Evolutionary conservation across 2,113 vertebrate species (phyloP).

Genomic region (Dicaeum eximium): DNA sequence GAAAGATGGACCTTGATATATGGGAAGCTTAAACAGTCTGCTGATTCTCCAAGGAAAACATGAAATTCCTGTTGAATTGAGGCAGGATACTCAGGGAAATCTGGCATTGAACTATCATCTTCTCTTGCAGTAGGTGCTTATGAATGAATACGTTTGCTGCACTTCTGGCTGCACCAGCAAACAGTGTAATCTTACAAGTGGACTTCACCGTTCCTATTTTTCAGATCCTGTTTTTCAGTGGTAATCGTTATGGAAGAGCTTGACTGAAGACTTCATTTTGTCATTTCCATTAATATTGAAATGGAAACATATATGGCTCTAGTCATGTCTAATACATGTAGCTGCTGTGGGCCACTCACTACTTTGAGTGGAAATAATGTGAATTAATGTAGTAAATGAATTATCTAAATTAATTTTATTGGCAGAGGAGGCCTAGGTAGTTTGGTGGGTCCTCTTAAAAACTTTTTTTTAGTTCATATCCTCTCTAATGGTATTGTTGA

Average conservation of each 20-base stretch:
- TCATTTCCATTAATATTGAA: not conserved
- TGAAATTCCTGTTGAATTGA: not conserved
- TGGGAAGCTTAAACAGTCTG: not conserved
- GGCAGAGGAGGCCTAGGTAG: not conserved
- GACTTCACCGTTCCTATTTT: not conserved
- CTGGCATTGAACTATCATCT: not conserved
- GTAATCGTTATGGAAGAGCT: not conserved
- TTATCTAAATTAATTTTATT: not conserved
- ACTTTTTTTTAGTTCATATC: not conserved
- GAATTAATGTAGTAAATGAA: not conserved
- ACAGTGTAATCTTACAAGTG: not conserved
- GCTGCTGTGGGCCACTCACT: not conserved
- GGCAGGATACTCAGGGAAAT: not conserved
- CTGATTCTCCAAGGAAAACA: not conserved
- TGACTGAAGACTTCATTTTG: not conserved
- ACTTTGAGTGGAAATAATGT: not conserved
- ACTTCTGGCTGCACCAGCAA: not conserved
- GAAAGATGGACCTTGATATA: not conserved
- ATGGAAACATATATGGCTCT: not conserved
- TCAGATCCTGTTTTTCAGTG: not conserved
- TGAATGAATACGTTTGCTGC: fast-evolving
- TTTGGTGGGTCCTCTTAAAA: not conserved
- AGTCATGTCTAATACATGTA: not conserved
- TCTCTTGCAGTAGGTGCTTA: not conserved
- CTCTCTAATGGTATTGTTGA: not conserved